These are phyloP conservation scores for Euwallacea similis DNA, from an alignment of 1,140 invertebrate species.

Conservation along the genomic window DNA sequence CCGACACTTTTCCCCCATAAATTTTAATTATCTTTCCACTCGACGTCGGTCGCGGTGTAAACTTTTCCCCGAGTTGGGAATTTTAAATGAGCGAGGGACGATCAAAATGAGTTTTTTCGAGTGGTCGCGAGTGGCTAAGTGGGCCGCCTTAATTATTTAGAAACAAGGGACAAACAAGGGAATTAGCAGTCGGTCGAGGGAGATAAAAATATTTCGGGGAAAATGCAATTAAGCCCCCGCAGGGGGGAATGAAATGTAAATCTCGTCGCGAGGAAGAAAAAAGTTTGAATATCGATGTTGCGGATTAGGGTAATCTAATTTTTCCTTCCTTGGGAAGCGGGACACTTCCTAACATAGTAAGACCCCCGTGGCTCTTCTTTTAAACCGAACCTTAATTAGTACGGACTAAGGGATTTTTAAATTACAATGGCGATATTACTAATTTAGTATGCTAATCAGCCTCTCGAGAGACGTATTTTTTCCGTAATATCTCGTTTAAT, in stretches of 20 bases:
- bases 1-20: conserved; percentile 25
- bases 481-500: conserved; percentile 23
- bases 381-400: no score
- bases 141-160: conserved; percentile 31
- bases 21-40: conserved; percentile 34
- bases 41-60: conserved; percentile 15
- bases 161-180: conserved; percentile 29
- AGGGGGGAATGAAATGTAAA: neutral
- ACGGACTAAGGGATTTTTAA: neutral
- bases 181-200: conserved; percentile 25
- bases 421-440: conserved; percentile 27
- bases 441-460: conserved; percentile 27
- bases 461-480: conserved; percentile 18
- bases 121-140: conserved; percentile 29
- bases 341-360: no score
- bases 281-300: neutral
- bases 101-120: conserved; percentile 27
- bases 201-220: conserved; percentile 17
- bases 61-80: conserved; percentile 14
- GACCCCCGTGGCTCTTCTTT: no score
- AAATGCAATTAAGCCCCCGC: conserved; percentile 10
- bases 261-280: neutral
- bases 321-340: no score
- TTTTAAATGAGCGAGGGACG: conserved; percentile 26
- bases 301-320: no score